These are phyloP conservation scores for Pampus argenteus DNA, from an alignment of 2,797 vertebrate species.

Conservation along the genomic window DNA sequence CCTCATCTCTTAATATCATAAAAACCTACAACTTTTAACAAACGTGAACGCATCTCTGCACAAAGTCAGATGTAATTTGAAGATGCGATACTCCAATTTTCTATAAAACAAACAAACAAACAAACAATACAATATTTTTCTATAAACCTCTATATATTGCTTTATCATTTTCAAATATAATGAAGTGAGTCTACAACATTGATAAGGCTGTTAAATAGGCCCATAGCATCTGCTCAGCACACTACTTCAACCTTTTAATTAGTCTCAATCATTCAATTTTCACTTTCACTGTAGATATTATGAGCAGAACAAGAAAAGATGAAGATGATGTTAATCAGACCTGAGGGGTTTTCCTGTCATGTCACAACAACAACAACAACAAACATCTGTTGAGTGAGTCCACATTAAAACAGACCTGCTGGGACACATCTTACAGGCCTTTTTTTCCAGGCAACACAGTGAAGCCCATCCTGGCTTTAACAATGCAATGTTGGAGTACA, in stretches of 20 bases:
- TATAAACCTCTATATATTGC: neutral
- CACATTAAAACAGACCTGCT: neutral
- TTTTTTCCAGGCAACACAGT: neutral
- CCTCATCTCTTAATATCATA: conserved; percentile 21
- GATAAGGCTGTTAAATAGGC: conserved; percentile 6
- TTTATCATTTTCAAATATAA: neutral
- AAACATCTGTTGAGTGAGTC: neutral
- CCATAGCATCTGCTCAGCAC: conserved; percentile 17
- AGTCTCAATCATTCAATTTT: neutral
- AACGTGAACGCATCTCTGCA: neutral
- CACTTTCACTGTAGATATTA: conserved; percentile 13
- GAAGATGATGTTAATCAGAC: neutral
- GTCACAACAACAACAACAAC: neutral
- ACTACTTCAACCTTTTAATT: conserved; percentile 15
- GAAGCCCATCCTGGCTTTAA: neutral
- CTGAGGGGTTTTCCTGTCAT: neutral
- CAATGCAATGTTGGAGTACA: neutral
- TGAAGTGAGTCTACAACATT: neutral
- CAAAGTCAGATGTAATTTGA: neutral
- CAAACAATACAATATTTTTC: neutral
- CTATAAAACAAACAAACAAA: neutral
- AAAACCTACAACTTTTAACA: conserved; percentile 12
- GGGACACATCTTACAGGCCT: neutral
- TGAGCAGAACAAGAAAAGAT: neutral
- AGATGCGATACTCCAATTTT: neutral